Evolutionary conservation across 2,797 vertebrate species (phyloP), one percentile per base, ranked within the genome.

Genomic region (Tapera naevia): DNA sequence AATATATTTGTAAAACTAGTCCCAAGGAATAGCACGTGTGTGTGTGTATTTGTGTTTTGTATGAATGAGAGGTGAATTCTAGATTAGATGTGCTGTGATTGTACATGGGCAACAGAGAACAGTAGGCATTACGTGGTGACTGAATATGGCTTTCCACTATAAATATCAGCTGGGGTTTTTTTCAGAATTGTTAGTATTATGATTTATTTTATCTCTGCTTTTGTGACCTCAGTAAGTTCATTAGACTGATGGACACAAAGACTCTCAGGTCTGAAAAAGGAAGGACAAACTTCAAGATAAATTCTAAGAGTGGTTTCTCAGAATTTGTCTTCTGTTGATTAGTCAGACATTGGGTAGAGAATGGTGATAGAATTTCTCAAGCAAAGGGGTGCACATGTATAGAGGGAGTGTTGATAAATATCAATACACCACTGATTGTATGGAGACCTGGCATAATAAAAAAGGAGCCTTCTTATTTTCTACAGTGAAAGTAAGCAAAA

Each of bases 391-490:
- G n/a, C 57, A 33, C 37, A 5, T 14, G 30, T 14, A 23, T 8
- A 35, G 43, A 58, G 35, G 10, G 17, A 72, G 11, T 48, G 46
- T 57, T 67, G 65, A 2, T 35, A 66, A 46, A 37, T 15, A 6
- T 50, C 57, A 69, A 5, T 60, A 24, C 1, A 1, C 35, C 1
- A 1, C 35, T 65, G 61, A n/a, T 37, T 57, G 18, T 2, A 1
- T 70, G 46, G 46, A 56, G 60, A 60, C 39, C 11, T 60, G 35
- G 14, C 11, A 1, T 8, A 58, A 22, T 61, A 27, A 46, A 61
- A 71, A 80, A 61, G 13, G 22, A 79, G 4, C 25, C 89, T 45
- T 22, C 43, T 70, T 74, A 51, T 33, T 51, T 48, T 92, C 37
- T n/a, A 7, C 23, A 37, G 58, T n/a, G 24, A 27, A 54, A 50